A percentile compares a stretch with the other conserved stretches of the same genome.
phyloP scores from a whole-genome alignment of 2,888 invertebrate species.

The Ceramica pisi region DNA sequence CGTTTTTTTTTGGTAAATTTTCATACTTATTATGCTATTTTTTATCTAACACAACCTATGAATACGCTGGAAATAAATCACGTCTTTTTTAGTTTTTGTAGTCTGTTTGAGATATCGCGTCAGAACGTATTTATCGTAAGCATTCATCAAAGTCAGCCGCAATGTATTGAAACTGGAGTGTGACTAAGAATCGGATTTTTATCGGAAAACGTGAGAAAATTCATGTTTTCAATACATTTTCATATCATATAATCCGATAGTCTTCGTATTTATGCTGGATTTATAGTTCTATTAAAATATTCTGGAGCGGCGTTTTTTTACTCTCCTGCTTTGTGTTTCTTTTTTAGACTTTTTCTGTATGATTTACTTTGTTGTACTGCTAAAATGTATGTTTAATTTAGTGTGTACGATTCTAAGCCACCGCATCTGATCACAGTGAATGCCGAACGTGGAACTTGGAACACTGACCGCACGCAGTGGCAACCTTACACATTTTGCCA shows the following conservation, averaged over 20 bases:
- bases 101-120: conserved; percentile 26
- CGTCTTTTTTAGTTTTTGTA: conserved; percentile 14
- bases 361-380: too few species aligned
- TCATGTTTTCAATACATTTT: conserved; percentile 35
- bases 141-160: conserved; percentile 52
- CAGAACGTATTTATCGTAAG: conserved; percentile 48
- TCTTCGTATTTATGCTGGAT: conserved; percentile 3
- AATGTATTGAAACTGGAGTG: conserved; percentile 41
- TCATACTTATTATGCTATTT: too few species aligned
- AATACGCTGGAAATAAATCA: conserved; percentile 4
- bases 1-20: too few species aligned
- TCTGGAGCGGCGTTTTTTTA: background rate
- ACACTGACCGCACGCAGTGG: too few species aligned
- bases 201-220: conserved; percentile 36
- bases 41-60: too few species aligned
- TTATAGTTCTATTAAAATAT: background rate
- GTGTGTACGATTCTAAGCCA: too few species aligned
- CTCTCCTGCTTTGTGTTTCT: too few species aligned
- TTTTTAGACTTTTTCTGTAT: too few species aligned
- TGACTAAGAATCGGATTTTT: conserved; percentile 45
- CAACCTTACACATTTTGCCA: background rate
- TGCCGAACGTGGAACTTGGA: too few species aligned
- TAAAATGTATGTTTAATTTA: too few species aligned
- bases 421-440: too few species aligned
- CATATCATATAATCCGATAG: conserved; percentile 2